A percentile compares a stretch with the other conserved stretches of the same genome.
These are phyloP conservation scores for Orgyia antiqua DNA, from an alignment of 2,888 invertebrate species.

Conservation along the genomic window DNA sequence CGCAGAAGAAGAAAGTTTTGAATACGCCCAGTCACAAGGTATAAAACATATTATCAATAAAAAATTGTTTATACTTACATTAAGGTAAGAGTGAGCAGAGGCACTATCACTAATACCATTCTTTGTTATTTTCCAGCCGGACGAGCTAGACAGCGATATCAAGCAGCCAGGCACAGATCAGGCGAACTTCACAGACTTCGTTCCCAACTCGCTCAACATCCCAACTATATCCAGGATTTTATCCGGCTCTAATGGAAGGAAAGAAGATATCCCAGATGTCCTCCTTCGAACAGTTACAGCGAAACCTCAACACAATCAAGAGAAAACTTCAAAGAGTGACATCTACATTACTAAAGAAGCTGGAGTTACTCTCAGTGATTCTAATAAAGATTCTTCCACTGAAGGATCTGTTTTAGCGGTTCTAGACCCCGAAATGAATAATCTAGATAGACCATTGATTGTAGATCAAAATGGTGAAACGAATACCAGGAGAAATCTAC, in stretches of 20 bases:
- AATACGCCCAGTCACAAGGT: slow-evolving; percentile 86
- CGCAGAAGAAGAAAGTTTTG: slow-evolving; percentile 83
- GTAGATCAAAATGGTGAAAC: slow-evolving; percentile 72
- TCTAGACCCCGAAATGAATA: slow-evolving; percentile 72
- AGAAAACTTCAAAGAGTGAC: slow-evolving; percentile 65
- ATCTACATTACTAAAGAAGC: slow-evolving; percentile 62
- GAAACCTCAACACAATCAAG: slow-evolving; percentile 66
- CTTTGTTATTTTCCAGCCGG: slow-evolving; percentile 48
- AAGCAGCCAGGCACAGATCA: slow-evolving; percentile 57
- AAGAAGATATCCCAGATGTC: slow-evolving; percentile 89
- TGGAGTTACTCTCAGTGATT: slow-evolving; percentile 64
- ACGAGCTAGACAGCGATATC: slow-evolving; percentile 63
- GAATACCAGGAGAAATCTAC: slow-evolving; percentile 69
- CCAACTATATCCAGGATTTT: slow-evolving; percentile 91
- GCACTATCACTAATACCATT: background rate
- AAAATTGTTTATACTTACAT: no score
- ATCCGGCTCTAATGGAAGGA: slow-evolving; percentile 90
- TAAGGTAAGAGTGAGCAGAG: no score
- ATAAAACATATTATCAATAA: no score
- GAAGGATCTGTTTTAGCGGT: slow-evolving; percentile 71
- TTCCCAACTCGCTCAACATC: slow-evolving; percentile 83
- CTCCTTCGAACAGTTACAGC: slow-evolving; percentile 83
- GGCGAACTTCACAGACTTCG: slow-evolving; percentile 80
- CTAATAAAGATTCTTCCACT: slow-evolving; percentile 61
- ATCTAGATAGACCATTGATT: slow-evolving; percentile 69